Conservation (phyloP, 2,113 vertebrate genomes). For the Lates calcarifer region DNA sequence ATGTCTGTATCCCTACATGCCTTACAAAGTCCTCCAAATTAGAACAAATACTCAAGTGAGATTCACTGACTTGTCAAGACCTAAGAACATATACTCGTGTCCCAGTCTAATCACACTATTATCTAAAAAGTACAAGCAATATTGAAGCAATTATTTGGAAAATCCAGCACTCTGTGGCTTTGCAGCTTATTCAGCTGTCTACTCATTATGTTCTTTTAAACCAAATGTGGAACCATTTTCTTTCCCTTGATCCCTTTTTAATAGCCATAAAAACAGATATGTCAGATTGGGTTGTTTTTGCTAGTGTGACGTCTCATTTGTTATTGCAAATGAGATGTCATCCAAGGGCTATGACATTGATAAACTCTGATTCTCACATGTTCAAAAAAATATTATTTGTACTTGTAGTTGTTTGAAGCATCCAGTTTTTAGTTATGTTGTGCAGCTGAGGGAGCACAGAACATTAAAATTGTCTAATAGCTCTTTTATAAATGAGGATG, state of each 20-base stretch:
- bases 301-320: slow-evolving; percentile 45
- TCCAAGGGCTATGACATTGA: slow-evolving; percentile 24
- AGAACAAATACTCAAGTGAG: not conserved
- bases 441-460: not conserved
- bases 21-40: not conserved
- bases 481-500: slow-evolving; percentile 37
- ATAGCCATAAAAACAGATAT: slow-evolving; percentile 21
- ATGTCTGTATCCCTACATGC: not conserved
- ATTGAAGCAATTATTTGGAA: slow-evolving; percentile 12
- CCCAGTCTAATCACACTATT: slow-evolving; percentile 24
- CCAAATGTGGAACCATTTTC: slow-evolving; percentile 9
- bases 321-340: slow-evolving; percentile 25
- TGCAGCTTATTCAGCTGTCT: slow-evolving; percentile 24
- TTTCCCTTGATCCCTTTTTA: slow-evolving; percentile 41
- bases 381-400: slow-evolving; percentile 30
- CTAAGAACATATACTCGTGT: not conserved
- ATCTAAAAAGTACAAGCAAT: slow-evolving; percentile 16
- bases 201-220: slow-evolving; percentile 43
- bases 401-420: slow-evolving; percentile 19
- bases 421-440: not conserved
- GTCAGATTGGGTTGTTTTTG: slow-evolving; percentile 26
- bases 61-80: slow-evolving; percentile 17
- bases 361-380: slow-evolving; percentile 28
- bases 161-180: not conserved
- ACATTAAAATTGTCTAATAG: slow-evolving; percentile 31